Evolutionary conservation across 2,797 vertebrate species (phyloP).

Genomic region (Lutjanus argentimaculatus): DNA sequence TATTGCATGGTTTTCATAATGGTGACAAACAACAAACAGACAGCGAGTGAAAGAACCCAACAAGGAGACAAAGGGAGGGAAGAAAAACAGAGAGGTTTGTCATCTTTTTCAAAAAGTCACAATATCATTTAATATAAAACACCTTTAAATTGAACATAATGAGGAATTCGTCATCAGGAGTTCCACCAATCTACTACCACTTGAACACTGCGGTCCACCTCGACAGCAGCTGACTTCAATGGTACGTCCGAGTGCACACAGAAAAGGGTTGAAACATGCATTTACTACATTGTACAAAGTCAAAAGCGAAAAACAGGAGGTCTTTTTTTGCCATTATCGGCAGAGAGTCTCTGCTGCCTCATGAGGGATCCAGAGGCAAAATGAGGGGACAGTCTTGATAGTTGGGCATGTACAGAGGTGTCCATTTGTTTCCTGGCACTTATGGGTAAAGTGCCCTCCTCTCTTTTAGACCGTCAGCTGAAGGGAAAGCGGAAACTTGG

Average conservation of each 20-base stretch:
- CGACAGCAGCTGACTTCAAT: conserved; percentile 67
- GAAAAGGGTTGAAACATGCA: conserved; percentile 88
- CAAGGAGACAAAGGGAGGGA: conserved; percentile 50
- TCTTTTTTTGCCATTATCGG: conserved; percentile 70
- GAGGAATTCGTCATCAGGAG: conserved; percentile 76
- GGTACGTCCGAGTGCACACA: conserved; percentile 82
- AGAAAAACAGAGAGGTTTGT: conserved; percentile 67
- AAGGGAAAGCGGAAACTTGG: conserved; percentile 87
- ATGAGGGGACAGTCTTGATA: conserved; percentile 80
- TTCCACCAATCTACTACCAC: conserved; percentile 73
- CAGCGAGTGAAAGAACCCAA: conserved; percentile 29
- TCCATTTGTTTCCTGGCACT: conserved; percentile 84
- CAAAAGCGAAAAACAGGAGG: conserved; percentile 72
- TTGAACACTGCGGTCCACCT: conserved; percentile 65
- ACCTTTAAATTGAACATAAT: conserved; percentile 84
- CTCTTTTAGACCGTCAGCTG: conserved; percentile 88
- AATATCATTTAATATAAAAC: conserved; percentile 91
- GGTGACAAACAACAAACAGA: conserved; percentile 52
- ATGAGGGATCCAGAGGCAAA: conserved; percentile 76
- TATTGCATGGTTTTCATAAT: conserved; percentile 71
- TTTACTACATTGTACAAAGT: conserved; percentile 87
- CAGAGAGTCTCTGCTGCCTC: conserved; percentile 75
- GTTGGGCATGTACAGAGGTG: conserved; percentile 86
- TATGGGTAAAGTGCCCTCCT: conserved; percentile 81
- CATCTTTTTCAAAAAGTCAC: conserved; percentile 87